Conservation (phyloP, 2,888 invertebrate genomes). For the Orthosia cruda region DNA sequence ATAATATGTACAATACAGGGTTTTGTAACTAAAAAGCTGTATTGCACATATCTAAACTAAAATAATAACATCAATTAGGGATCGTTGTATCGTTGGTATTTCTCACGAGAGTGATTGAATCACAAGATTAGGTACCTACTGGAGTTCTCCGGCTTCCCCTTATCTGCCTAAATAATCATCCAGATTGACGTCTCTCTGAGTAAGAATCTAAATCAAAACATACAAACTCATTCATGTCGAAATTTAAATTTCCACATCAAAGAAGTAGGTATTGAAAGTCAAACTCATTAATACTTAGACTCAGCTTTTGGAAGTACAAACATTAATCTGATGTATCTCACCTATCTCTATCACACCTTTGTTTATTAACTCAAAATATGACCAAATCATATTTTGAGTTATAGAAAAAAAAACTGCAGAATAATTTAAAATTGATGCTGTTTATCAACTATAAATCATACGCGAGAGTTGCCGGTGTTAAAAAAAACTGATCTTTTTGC, state of each 20-base stretch:
- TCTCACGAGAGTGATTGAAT: neutral
- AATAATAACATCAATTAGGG: too few species aligned
- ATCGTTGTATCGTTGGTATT: neutral
- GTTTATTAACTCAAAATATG: too few species aligned
- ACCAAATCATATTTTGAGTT: too few species aligned
- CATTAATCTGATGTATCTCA: conserved; percentile 41
- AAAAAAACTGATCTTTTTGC: too few species aligned
- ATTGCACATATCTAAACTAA: too few species aligned
- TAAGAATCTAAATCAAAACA: conserved; percentile 13
- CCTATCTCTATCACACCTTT: too few species aligned
- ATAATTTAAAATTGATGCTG: too few species aligned
- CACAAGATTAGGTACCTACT: neutral
- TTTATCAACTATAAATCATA: too few species aligned
- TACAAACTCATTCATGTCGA: conserved; percentile 19
- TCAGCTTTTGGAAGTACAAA: conserved; percentile 12
- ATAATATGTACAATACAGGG: too few species aligned
- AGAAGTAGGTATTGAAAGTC: conserved; percentile 28
- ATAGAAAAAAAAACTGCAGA: too few species aligned
- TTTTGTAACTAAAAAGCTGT: too few species aligned
- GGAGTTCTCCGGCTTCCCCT: neutral
- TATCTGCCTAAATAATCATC: conserved; percentile 2
- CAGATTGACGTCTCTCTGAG: neutral
- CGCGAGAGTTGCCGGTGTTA: too few species aligned
- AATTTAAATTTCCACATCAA: conserved; percentile 33
- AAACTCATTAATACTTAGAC: conserved; percentile 24